Evolutionary conservation across 2,797 vertebrate genomes (phyloP), one percentile per base, ranked within the genome.

Genomic region (Yasuhikotakia modesta): DNA sequence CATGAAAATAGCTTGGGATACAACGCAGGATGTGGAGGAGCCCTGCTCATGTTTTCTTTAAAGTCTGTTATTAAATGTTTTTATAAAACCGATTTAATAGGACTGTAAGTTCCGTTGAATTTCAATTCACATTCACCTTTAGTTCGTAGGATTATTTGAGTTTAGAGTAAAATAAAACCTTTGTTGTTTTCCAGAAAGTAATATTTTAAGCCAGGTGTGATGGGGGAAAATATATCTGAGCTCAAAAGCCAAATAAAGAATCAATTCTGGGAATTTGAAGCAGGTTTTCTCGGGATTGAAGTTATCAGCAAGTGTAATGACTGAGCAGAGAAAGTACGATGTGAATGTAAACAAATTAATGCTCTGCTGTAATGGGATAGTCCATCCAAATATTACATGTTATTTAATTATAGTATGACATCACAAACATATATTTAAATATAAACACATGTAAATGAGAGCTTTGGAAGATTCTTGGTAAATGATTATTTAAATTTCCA

Each of bases 281-380:
- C 72, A 77, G 79, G 60, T 57, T 73, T 32, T 61, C 79, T 5
- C 19, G 1, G 69, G 84, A 83, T 80, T 82, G 85, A 78, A 85
- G 72, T 81, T 22, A 89, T 91, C 85, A 88, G 88, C 86, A 91
- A 90, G 86, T 90, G 71, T 87, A 89, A 91, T 90, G 70, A 82
- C 74, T 77, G 82, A 85, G 83, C 79, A 83, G 52, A 78, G 72
- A 53, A 83, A 84, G 76, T 82, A 76, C 84, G 87, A 83, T 86
- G 86, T 88, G 82, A 86, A 87, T 82, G 35, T 60, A 7, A 60
- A 64, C 7, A 87, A 79, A 82, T 39, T 55, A 79, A 72, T 78
- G 65, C 83, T 86, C 79, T 74, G 75, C 70, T 60, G 27, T 46
- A 27, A 61, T 6, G 8, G 0, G 8, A 35, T 14, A 30, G 17